A percentile compares a stretch with the other conserved stretches of the same genome.
Conservation (phyloP, 2,888 invertebrate genomes). For the Parthenolecanium corni region DNA sequence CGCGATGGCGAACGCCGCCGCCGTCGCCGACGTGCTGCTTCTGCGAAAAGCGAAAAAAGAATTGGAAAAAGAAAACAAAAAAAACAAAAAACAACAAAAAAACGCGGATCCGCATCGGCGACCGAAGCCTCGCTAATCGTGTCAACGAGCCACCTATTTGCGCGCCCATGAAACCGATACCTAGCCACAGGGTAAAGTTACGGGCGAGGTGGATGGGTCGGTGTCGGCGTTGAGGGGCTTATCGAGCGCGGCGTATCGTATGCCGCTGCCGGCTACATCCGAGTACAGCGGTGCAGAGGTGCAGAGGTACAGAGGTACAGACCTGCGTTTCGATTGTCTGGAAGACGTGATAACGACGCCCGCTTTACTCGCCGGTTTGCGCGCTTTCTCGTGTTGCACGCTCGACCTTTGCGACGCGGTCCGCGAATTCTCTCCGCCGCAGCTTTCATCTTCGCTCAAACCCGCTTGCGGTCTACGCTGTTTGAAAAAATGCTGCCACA, state of each 20-base stretch:
- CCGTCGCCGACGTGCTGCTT: conserved; percentile 76
- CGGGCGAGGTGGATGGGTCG: no score
- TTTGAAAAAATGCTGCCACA: conserved; percentile 19
- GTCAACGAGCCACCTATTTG: no score
- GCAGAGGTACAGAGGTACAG: conserved; percentile 32
- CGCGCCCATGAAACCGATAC: no score
- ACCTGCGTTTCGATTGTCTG: conserved; percentile 77
- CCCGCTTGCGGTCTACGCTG: conserved; percentile 21
- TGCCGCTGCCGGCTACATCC: no score
- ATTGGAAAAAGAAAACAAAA: not conserved
- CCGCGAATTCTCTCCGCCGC: conserved; percentile 22
- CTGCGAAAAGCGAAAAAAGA: conserved; percentile 39
- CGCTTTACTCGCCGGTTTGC: conserved; percentile 52
- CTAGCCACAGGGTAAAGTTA: no score
- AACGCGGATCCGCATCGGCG: not conserved
- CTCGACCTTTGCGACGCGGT: conserved; percentile 41
- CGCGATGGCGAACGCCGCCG: conserved; percentile 81
- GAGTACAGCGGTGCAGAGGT: not conserved
- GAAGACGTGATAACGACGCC: conserved; percentile 86
- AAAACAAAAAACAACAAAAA: not conserved
- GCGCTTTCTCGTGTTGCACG: conserved; percentile 46
- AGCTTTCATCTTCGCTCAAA: conserved; percentile 25
- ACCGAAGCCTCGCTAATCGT: no score
- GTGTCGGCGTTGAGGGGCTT: no score
- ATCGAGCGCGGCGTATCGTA: no score